Conservation (phyloP, 35 echinoderm and acorn worm species). For the Ophiothrix spiculata region DNA sequence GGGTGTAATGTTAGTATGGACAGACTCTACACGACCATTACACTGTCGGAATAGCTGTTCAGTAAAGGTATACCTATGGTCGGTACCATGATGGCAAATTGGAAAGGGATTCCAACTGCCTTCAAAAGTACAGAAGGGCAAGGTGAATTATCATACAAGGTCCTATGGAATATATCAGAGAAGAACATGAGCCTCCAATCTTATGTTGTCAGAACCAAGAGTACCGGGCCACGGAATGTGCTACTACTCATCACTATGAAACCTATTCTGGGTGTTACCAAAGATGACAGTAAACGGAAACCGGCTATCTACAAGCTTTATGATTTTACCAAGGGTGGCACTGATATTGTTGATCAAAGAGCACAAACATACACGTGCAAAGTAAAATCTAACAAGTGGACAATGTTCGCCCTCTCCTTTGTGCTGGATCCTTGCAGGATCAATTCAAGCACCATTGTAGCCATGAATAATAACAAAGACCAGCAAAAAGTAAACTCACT, state of each 20-base stretch:
- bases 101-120: conserved; percentile 16
- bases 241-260: conserved; percentile 19
- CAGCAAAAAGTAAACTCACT: neutral
- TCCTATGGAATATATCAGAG: conserved; percentile 9
- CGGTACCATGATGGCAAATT: conserved; percentile 18
- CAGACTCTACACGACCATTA: too few relatives aligned
- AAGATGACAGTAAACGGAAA: conserved; percentile 2
- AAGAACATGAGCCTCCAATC: conserved; percentile 25
- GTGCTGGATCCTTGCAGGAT: conserved; percentile 1
- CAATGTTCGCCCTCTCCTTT: conserved; percentile 3
- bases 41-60: too few relatives aligned
- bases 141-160: conserved; percentile 12
- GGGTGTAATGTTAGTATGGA: too few relatives aligned
- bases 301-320: conserved; percentile 19
- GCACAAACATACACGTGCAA: conserved; percentile 6
- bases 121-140: conserved; percentile 18
- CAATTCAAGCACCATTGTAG: too few relatives aligned
- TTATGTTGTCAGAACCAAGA: conserved; percentile 13
- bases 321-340: conserved; percentile 21
- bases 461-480: too few relatives aligned
- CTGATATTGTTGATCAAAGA: conserved; percentile 27
- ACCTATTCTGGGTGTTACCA: neutral
- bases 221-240: conserved; percentile 7
- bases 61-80: conserved; percentile 15
- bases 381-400: conserved; percentile 32